Conservation (phyloP, 2,113 vertebrate genomes). For the Eptesicus fuscus region DNA sequence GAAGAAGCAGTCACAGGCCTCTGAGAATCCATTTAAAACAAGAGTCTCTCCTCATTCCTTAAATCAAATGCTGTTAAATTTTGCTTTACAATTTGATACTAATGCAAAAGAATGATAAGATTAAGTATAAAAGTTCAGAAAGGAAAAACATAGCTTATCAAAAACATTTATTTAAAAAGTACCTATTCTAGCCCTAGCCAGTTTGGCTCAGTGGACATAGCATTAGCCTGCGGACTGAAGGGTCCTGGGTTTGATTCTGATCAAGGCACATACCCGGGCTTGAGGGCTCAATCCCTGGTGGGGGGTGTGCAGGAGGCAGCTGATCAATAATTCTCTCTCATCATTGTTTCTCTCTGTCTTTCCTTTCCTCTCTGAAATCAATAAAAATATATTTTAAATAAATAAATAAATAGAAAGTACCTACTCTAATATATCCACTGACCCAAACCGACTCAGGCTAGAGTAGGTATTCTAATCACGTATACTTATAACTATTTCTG, state of each 20-base stretch:
- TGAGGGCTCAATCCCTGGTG: neutral
- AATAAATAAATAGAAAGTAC: neutral
- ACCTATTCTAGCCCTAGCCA: neutral
- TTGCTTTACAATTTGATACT: conserved; percentile 31
- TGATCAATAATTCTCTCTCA: neutral
- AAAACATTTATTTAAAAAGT: neutral
- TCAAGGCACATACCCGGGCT: neutral
- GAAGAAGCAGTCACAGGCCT: conserved; percentile 23
- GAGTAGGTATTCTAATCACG: neutral
- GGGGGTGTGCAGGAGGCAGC: neutral
- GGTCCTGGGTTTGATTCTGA: neutral
- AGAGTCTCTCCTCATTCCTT: conserved; percentile 23
- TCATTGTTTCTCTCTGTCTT: neutral
- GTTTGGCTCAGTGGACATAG: neutral
- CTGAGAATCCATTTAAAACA: conserved; percentile 40
- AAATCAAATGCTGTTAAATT: conserved; percentile 37
- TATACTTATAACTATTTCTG: conserved; percentile 12
- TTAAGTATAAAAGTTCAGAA: neutral
- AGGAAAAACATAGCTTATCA: neutral
- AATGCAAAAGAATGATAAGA: conserved; percentile 8
- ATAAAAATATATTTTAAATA: neutral
- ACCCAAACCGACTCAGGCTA: too few species aligned
- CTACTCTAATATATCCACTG: neutral
- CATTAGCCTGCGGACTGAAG: neutral
- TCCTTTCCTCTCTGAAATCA: neutral